Evolutionary conservation across 2,797 vertebrate species (phyloP), one percentile per base, ranked within the genome.

Genomic region (Taeniopygia guttata): DNA sequence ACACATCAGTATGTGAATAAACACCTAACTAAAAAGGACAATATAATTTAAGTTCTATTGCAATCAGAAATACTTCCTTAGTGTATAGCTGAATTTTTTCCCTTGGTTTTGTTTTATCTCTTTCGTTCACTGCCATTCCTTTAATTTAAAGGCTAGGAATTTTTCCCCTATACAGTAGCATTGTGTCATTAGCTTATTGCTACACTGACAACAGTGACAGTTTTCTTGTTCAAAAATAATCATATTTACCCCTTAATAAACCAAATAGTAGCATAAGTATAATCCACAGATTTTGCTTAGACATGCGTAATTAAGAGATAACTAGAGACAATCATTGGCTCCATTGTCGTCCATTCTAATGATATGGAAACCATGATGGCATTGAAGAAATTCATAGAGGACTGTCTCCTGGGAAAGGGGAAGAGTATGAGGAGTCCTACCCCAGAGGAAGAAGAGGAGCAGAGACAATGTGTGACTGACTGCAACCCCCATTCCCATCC

Each of bases 401-500:
- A 45, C 11, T 45, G 9, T n/a, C 51, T 38, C 32, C 16, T 29
- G 19, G 32, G 23, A 42, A 32, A 38, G 16, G 29, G 13, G 19
- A 38, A 36, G 36, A 29, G n/a, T 25, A 16, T 45, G 23, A 58
- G 23, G 19, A 45, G 6, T 66, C 16, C 23, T 45, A 5, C 7
- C 22, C 3, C 23, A 26, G 38, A n/a, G 19, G 19, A 73, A 32
- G 38, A 45, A 58, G 20, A 27, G 17, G 9, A 73, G 16, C 20
- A 46, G 38, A 51, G 13, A n/a, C 8, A 26, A 21, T 0, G 0
- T 26, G 12, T 23, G 18, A 43, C 30, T 27, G 27, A 51, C 19
- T 58, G 19, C 38, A n/a, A 38, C 4, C 13, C 8, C 27, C 8
- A 20, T 64, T 49, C 9, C 38, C 29, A 32, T 45, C 22, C 32